phyloP scores from a whole-genome alignment of 2,113 vertebrate genomes.

The Ursus arctos region DNA sequence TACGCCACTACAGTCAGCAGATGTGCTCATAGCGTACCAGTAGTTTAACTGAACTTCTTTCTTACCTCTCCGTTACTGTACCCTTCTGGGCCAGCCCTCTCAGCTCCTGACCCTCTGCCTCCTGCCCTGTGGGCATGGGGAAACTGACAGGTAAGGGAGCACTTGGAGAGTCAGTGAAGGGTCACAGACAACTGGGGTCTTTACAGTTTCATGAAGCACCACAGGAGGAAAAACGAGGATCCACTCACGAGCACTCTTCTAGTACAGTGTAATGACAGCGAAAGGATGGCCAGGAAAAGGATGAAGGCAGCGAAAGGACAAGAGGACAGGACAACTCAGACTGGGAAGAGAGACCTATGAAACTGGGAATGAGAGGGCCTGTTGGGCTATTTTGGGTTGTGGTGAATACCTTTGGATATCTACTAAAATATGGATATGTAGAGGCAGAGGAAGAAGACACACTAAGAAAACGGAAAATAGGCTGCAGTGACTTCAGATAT shows the following conservation, averaged over 20 bases:
- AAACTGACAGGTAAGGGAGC: not conserved
- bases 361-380: not conserved
- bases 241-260: not conserved
- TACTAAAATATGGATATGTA: not conserved
- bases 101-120: not conserved
- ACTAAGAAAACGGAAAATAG: not conserved
- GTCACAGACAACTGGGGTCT: not conserved
- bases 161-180: not conserved
- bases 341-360: not conserved
- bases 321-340: not conserved
- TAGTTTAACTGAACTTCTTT: not conserved
- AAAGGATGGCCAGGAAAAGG: not conserved
- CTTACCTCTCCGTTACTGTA: not conserved
- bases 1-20: not conserved
- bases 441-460: not conserved
- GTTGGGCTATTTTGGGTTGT: not conserved
- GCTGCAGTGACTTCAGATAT: not conserved
- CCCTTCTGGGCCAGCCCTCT: not conserved
- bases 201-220: conserved; percentile 34
- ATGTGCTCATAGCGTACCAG: not conserved
- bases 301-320: not conserved
- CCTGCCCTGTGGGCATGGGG: not conserved
- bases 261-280: not conserved
- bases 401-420: not conserved
- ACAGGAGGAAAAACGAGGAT: not conserved